A percentile compares a stretch with the other conserved stretches of the same genome.
Conservation (phyloP, 2,888 invertebrate species). For the Cerastis leucographa region DNA sequence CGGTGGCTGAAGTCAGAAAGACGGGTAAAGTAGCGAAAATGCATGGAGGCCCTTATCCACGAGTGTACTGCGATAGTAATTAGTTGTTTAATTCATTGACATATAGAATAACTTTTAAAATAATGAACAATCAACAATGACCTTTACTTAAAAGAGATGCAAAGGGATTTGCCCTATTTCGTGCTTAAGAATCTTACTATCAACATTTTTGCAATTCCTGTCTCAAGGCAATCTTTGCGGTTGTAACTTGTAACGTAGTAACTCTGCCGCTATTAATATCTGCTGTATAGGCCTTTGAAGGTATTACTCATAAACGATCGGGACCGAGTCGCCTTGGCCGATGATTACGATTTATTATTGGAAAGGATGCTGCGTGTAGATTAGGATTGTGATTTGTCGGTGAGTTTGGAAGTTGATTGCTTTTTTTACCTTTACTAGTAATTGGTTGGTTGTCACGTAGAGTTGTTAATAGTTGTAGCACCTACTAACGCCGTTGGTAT, state of each 20-base stretch:
- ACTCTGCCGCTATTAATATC: conserved; percentile 55
- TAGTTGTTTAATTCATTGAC: conserved; percentile 7
- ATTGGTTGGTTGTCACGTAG: too few relatives aligned
- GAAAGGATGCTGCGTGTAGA: conserved; percentile 60
- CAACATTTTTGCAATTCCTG: conserved; percentile 33
- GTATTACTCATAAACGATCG: conserved; percentile 62
- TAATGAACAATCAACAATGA: neutral
- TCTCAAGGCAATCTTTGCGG: conserved; percentile 27
- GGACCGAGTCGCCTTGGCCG: conserved; percentile 73
- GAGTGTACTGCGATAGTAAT: neutral
- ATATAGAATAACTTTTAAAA: neutral
- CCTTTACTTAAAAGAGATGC: neutral
- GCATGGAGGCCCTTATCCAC: neutral
- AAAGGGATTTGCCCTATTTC: conserved; percentile 28
- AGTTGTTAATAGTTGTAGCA: too few relatives aligned
- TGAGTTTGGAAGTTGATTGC: conserved; percentile 2
- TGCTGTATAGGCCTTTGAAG: conserved; percentile 41
- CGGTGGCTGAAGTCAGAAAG: neutral
- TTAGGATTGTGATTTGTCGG: conserved; percentile 23
- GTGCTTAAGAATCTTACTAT: conserved; percentile 6
- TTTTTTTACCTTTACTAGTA: neutral
- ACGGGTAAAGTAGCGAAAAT: neutral
- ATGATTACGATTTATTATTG: conserved; percentile 69
- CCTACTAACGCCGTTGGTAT: too few relatives aligned
- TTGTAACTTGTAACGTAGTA: conserved; percentile 17